Base-by-base conservation (phyloP, 2,888 invertebrate species). In the Cheiracanthium punctorium region DNA sequence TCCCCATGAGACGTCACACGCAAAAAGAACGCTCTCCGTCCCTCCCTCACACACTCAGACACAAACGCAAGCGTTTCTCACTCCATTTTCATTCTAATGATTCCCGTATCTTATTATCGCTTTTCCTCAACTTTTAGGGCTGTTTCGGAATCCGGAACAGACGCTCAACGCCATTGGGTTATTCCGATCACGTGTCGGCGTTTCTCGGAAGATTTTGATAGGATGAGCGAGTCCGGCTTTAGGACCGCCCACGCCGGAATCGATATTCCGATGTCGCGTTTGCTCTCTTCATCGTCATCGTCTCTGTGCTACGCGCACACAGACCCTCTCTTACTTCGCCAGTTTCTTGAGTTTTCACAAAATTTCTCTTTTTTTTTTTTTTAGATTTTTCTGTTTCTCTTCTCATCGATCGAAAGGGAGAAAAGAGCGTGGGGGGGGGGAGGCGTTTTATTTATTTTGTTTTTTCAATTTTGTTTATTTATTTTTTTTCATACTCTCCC, bases 251-350 rank as follows among this genome's bases (percentile, higher is more conserved):
- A 58, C 58, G 24, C 24, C 20, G 58, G 12, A 58, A 58, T 58
- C 58, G 58, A 58, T 58, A 58, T 58, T 58, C 58, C 58, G 58
- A 58, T 58, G 58, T 17, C 58, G 58, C 24, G n/a, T 58, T 58
- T 58, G 24, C 24, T 58, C 24, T 24, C 12, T 58, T 58, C 58
- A 58, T 58, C 58, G 58, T 58, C 58, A 58, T 58, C 58, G 58
- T n/a, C n/a, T n/a, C n/a, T n/a, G n/a, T n/a, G n/a, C n/a, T n/a
- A n/a, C n/a, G n/a, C n/a, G n/a, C 58, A 7, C 37, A 4, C 20
- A 58, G 58, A 58, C 58, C 24, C 24, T 5, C 58, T 58, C 24
- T 24, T 24, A 58, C 24, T 58, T 24, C 58, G 2, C 20, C 5
- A 12, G 58, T 58, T 58, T 58, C 58, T n/a, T n/a, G 24, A 58